These are phyloP conservation scores for Thunnus maccoyii DNA, from an alignment of 2,113 vertebrate species.

Conservation along the genomic window DNA sequence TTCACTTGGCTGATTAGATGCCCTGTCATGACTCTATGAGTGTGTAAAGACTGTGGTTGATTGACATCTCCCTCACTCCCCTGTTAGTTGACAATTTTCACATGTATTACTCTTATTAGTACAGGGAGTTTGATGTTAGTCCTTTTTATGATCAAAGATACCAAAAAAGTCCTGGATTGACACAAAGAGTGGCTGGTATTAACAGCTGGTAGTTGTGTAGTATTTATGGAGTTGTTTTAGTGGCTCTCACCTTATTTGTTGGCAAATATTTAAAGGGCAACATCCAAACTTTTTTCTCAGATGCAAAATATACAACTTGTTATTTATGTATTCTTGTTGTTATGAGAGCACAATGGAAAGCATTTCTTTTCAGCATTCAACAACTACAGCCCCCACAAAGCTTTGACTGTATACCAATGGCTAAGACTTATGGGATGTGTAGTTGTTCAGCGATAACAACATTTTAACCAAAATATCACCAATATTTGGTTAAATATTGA, in stretches of 20 bases:
- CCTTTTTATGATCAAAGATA: too few species aligned
- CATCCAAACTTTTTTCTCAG: background rate
- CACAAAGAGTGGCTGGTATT: background rate
- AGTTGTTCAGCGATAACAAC: background rate
- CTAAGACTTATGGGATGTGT: background rate
- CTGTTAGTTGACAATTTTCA: too few species aligned
- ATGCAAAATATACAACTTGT: background rate
- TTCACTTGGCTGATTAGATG: too few species aligned
- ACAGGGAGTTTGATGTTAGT: too few species aligned
- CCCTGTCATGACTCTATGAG: too few species aligned
- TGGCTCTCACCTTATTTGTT: too few species aligned
- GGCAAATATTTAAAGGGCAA: background rate
- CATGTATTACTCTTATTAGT: too few species aligned
- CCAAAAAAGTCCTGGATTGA: too few species aligned
- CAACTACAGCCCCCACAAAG: background rate
- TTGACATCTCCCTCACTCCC: too few species aligned
- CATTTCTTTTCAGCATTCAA: background rate
- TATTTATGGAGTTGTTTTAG: background rate
- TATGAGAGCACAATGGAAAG: background rate
- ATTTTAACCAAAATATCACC: too few species aligned
- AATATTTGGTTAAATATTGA: too few species aligned
- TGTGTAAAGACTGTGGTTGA: too few species aligned
- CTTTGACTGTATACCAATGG: background rate
- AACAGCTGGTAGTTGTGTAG: background rate
- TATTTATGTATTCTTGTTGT: background rate